phyloP scores from a whole-genome alignment of 2,113 vertebrate genomes.

The Regulus satrapa region DNA sequence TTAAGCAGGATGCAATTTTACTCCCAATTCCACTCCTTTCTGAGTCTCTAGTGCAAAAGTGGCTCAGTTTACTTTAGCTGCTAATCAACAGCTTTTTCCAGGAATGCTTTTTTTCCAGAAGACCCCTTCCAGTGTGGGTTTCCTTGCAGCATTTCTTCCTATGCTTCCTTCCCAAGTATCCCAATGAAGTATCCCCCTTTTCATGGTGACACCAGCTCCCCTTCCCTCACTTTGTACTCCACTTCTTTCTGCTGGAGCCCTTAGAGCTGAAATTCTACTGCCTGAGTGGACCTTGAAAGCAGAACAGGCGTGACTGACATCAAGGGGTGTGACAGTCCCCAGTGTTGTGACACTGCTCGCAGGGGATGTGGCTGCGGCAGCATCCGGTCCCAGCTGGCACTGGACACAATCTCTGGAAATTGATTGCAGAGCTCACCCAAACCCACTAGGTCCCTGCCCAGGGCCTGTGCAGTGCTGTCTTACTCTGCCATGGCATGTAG shows the following conservation, averaged over 20 bases:
- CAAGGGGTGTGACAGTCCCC: neutral
- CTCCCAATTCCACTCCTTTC: neutral
- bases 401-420: neutral
- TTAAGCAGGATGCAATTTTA: neutral
- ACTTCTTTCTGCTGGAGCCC: neutral
- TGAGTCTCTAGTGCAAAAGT: neutral
- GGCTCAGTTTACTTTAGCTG: neutral
- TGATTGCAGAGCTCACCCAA: neutral
- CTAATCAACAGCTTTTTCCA: neutral
- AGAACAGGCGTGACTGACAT: neutral
- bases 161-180: neutral
- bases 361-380: accelerated
- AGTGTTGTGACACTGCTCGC: accelerated
- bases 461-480: neutral
- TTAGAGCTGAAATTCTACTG: neutral
- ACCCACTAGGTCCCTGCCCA: neutral
- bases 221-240: neutral
- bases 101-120: too few relatives aligned
- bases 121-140: neutral
- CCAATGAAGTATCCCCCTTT: neutral
- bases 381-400: neutral
- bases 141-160: neutral
- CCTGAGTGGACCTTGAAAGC: neutral
- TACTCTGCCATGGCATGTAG: slow-evolving; percentile 15
- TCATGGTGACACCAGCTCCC: neutral